These are phyloP conservation scores for Priapulus caudatus DNA, from an alignment of 2,888 invertebrate genomes.

Conservation along the genomic window DNA sequence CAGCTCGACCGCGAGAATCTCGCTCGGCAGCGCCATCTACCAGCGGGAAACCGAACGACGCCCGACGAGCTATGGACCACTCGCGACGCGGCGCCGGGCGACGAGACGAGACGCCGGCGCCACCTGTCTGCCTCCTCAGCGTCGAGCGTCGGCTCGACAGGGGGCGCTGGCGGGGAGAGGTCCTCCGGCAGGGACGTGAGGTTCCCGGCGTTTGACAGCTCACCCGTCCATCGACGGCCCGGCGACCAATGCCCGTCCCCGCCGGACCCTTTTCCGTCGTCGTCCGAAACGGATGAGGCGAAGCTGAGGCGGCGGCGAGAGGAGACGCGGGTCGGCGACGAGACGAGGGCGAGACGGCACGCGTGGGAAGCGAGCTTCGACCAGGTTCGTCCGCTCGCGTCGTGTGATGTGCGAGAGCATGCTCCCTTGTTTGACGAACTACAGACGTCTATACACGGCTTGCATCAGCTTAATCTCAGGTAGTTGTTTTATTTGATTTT, in stretches of 20 bases:
- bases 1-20: not conserved
- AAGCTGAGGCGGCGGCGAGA: not conserved
- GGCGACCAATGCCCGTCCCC: too few relatives aligned
- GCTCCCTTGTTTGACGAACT: not conserved
- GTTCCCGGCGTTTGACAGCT: too few relatives aligned
- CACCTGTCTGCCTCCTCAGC: not conserved
- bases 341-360: not conserved
- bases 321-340: not conserved
- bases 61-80: not conserved
- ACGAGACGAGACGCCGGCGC: not conserved
- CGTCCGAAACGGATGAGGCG: too few relatives aligned
- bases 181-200: too few relatives aligned
- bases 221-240: too few relatives aligned
- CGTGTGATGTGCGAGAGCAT: not conserved
- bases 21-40: not conserved
- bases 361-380: too few relatives aligned
- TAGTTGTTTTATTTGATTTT: not conserved
- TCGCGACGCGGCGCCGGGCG: not conserved
- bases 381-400: not conserved
- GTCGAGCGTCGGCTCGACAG: too few relatives aligned
- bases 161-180: too few relatives aligned
- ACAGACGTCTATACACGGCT: not conserved
- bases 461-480: constrained; percentile 1
- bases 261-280: too few relatives aligned
- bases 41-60: not conserved